These are phyloP conservation scores for Lissocephala sabroskyi DNA, from an alignment of 2,888 invertebrate genomes.

Conservation along the genomic window DNA sequence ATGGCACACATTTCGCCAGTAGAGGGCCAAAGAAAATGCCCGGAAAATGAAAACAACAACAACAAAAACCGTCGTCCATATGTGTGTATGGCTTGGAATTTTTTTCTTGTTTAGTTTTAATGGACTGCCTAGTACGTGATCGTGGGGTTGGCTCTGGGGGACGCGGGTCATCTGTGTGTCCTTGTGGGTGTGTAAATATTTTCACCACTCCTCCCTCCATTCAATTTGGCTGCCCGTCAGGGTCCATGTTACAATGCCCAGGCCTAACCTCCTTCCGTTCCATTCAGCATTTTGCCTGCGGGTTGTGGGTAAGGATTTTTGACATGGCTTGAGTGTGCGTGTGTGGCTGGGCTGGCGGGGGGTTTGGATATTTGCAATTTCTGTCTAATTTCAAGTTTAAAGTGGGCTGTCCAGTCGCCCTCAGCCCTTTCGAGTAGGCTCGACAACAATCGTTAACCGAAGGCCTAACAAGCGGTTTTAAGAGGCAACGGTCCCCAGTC, in stretches of 20 bases:
- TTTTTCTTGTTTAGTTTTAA: conserved; percentile 33
- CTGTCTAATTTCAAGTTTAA: conserved; percentile 4
- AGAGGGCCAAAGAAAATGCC: too few relatives aligned
- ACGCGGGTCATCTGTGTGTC: not conserved
- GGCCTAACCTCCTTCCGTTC: too few relatives aligned
- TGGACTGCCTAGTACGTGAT: conserved; percentile 12
- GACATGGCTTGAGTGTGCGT: not conserved
- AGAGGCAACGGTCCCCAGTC: too few relatives aligned
- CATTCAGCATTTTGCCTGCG: too few relatives aligned
- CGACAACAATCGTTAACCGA: not conserved
- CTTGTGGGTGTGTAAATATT: conserved; percentile 6
- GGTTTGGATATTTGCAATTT: not conserved
- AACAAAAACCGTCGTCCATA: not conserved
- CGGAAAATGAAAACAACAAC: not conserved
- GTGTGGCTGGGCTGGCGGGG: not conserved
- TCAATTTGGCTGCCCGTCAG: too few relatives aligned
- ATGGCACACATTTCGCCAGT: not conserved
- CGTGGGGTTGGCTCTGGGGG: too few relatives aligned
- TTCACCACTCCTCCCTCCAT: not conserved
- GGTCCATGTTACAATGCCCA: too few relatives aligned
- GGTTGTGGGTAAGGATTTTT: too few relatives aligned
- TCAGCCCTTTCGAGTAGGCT: too few relatives aligned
- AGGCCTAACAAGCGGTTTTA: too few relatives aligned
- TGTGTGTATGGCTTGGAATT: not conserved
- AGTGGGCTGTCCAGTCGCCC: not conserved